Evolutionary conservation across 1,140 invertebrate species (phyloP).

Genomic region (Dinoponera quadriceps): DNA sequence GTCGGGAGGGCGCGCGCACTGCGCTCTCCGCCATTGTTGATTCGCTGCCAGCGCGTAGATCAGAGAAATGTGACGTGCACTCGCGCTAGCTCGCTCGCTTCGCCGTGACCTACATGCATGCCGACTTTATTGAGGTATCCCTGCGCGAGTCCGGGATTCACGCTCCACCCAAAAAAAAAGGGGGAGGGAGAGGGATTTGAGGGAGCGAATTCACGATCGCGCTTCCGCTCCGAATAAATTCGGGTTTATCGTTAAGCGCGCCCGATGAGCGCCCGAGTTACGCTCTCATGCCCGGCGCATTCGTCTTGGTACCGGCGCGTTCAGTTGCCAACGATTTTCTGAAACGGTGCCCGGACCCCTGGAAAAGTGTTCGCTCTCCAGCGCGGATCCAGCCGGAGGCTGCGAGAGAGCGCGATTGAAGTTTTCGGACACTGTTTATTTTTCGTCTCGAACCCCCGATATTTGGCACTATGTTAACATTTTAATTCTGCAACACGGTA

Average conservation of each 20-base stretch:
- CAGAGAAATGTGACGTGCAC: conserved; percentile 56
- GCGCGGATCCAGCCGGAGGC: conserved; percentile 11
- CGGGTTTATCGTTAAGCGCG: conserved; percentile 23
- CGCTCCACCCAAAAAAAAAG: too few relatives aligned
- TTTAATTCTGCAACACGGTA: too few relatives aligned
- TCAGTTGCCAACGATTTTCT: conserved; percentile 14
- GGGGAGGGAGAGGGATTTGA: too few relatives aligned
- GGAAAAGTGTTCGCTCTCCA: conserved; percentile 16
- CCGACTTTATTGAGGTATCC: conserved; percentile 72
- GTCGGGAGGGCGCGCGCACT: conserved; percentile 18
- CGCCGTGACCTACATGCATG: conserved; percentile 74
- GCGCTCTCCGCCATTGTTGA: conserved; percentile 70
- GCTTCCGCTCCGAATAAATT: conserved; percentile 39
- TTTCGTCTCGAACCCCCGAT: conserved; percentile 1
- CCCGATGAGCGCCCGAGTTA: conserved; percentile 2
- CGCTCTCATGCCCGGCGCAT: conserved; percentile 12
- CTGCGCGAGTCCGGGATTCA: not conserved
- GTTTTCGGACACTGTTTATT: not conserved
- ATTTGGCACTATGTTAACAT: too few relatives aligned
- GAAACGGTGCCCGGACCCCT: conserved; percentile 2
- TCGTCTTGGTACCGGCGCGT: conserved; percentile 21
- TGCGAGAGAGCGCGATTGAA: not conserved
- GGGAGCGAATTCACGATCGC: conserved; percentile 1
- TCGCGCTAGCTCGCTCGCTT: conserved; percentile 20
- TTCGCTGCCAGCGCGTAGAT: conserved; percentile 71